These are phyloP conservation scores for Crotalus horridus DNA, from an alignment of 2,113 vertebrate species.

Conservation along the genomic window DNA sequence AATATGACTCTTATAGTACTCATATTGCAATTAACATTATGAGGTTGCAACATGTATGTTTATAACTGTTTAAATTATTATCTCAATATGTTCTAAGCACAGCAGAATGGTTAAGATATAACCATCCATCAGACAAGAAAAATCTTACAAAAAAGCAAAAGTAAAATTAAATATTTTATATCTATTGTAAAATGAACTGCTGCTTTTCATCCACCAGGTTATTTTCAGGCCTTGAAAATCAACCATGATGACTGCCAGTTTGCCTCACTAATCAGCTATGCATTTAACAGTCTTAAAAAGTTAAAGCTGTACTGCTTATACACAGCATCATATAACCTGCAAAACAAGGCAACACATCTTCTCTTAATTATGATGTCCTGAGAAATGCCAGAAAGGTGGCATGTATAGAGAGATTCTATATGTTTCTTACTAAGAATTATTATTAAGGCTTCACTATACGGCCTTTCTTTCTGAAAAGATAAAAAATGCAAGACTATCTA, in stretches of 20 bases:
- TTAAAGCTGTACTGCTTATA: neutral
- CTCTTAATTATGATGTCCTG: neutral
- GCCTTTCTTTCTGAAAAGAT: conserved; percentile 21
- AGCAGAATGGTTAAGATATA: neutral
- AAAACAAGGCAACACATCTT: neutral
- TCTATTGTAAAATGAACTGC: conserved; percentile 11
- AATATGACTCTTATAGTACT: neutral
- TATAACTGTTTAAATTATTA: neutral
- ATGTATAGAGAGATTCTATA: neutral
- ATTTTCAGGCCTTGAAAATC: conserved; percentile 18
- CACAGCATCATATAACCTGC: neutral
- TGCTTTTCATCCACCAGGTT: neutral
- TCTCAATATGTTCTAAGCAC: neutral
- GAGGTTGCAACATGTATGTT: neutral
- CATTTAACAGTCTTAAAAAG: neutral
- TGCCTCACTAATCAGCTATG: conserved; percentile 6
- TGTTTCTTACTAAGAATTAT: neutral
- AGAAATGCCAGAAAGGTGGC: neutral
- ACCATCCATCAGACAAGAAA: neutral
- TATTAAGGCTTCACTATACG: neutral
- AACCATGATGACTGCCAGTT: neutral
- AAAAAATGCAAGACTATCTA: neutral
- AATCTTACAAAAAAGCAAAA: neutral
- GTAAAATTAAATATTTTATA: neutral
- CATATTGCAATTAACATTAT: neutral